Evolutionary conservation across 1,140 invertebrate species (phyloP).

Genomic region (Thereuonema tuberculata): DNA sequence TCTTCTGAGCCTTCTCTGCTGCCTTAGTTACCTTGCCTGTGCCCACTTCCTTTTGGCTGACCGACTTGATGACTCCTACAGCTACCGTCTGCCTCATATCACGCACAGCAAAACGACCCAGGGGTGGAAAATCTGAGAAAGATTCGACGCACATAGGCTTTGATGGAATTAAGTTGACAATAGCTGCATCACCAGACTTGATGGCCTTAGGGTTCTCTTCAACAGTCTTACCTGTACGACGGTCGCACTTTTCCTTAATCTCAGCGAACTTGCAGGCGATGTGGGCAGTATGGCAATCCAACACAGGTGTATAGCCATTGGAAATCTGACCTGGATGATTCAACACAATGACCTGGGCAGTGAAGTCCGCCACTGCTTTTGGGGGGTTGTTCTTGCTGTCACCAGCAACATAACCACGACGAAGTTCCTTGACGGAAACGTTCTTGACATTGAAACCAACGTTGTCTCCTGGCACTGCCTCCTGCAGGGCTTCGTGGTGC

Average conservation of each 20-base stretch:
- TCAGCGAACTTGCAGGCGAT: constrained; percentile 98
- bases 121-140: constrained; percentile 93
- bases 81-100: constrained; percentile 99
- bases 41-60: constrained; percentile 40
- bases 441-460: constrained; percentile 99
- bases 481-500: constrained; percentile 92
- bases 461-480: constrained; percentile 94
- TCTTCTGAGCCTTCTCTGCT: constrained; percentile 91
- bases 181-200: constrained; percentile 92
- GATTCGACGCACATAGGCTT: constrained; percentile 97
- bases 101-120: constrained; percentile 96
- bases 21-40: constrained; percentile 93
- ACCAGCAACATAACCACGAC: constrained; percentile 90
- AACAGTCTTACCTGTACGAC: constrained; percentile 63
- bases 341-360: constrained; percentile 91
- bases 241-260: constrained; percentile 95
- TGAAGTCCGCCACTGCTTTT: constrained; percentile 79
- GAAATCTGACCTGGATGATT: constrained; percentile 96
- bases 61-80: constrained; percentile 85
- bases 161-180: constrained; percentile 76
- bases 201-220: constrained; percentile 51
- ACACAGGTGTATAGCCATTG: constrained; percentile 91
- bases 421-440: constrained; percentile 94
- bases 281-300: constrained; percentile 98
- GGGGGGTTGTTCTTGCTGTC: constrained; percentile 95